phyloP scores from a whole-genome alignment of 2,888 invertebrate species.

The Seladonia tumulorum region DNA sequence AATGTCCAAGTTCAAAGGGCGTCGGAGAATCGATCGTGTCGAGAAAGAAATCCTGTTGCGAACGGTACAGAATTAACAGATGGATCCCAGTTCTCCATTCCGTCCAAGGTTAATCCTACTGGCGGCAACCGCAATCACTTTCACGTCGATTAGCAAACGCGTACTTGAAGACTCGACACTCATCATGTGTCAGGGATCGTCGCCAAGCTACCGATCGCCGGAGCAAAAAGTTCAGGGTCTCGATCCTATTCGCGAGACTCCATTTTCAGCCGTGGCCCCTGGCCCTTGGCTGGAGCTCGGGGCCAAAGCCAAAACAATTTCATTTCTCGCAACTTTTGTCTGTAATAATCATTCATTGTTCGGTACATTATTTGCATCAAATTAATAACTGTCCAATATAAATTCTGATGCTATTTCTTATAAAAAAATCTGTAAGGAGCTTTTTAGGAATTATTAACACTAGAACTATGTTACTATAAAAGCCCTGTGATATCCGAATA shows the following conservation, averaged over 20 bases:
- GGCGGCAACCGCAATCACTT: constrained; percentile 12
- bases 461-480: too few relatives aligned
- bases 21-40: neutral
- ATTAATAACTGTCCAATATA: too few relatives aligned
- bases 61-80: constrained; percentile 4
- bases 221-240: constrained; percentile 1
- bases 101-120: constrained; percentile 10
- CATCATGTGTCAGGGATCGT: constrained; percentile 7
- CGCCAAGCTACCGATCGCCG: neutral
- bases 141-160: constrained; percentile 18
- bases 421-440: too few relatives aligned
- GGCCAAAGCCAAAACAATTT: neutral
- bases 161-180: constrained; percentile 7
- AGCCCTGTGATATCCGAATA: too few relatives aligned
- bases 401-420: too few relatives aligned
- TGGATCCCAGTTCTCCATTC: constrained; percentile 4
- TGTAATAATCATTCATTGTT: too few relatives aligned
- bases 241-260: neutral
- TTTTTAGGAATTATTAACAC: too few relatives aligned
- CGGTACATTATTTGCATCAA: too few relatives aligned
- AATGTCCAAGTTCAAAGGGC: neutral
- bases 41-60: neutral
- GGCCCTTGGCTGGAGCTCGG: neutral
- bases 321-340: too few relatives aligned
- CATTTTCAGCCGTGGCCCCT: neutral